phyloP scores from a whole-genome alignment of 1,140 invertebrate species.

The Atta colombica region DNA sequence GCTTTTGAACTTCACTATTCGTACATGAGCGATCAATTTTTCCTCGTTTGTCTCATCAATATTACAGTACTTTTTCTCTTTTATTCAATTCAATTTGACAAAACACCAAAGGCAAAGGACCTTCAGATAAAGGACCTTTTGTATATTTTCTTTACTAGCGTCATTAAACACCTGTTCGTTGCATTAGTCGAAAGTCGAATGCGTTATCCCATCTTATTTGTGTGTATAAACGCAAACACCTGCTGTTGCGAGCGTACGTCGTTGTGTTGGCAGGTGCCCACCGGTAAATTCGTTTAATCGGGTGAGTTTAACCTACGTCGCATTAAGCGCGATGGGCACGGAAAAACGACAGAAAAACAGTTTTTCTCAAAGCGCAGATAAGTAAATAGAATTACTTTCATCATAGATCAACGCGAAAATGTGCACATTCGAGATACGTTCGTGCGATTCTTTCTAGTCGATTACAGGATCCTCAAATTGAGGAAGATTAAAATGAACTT shows the following conservation, averaged over 20 bases:
- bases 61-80: background rate
- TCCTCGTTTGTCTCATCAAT: background rate
- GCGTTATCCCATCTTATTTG: background rate
- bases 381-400: slow-evolving; percentile 46
- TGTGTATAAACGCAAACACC: slow-evolving; percentile 25
- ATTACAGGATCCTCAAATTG: background rate
- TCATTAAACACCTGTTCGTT: slow-evolving; percentile 47
- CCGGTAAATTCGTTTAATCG: slow-evolving; percentile 57
- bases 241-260: slow-evolving; percentile 6
- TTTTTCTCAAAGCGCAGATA: slow-evolving; percentile 4
- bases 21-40: background rate
- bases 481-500: background rate
- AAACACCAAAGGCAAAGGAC: background rate
- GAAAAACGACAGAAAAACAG: slow-evolving; percentile 17
- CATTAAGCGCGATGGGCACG: slow-evolving; percentile 20
- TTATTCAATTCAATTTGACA: background rate
- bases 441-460: background rate
- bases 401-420: background rate
- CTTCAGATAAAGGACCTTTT: background rate
- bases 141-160: slow-evolving; percentile 4
- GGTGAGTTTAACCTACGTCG: slow-evolving; percentile 31
- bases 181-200: background rate
- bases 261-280: slow-evolving; percentile 28
- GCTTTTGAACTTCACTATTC: background rate
- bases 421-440: slow-evolving; percentile 5